phyloP scores from a whole-genome alignment of 37 sponge, comb jelly and placozoan species.

The Beroe ovata region DNA sequence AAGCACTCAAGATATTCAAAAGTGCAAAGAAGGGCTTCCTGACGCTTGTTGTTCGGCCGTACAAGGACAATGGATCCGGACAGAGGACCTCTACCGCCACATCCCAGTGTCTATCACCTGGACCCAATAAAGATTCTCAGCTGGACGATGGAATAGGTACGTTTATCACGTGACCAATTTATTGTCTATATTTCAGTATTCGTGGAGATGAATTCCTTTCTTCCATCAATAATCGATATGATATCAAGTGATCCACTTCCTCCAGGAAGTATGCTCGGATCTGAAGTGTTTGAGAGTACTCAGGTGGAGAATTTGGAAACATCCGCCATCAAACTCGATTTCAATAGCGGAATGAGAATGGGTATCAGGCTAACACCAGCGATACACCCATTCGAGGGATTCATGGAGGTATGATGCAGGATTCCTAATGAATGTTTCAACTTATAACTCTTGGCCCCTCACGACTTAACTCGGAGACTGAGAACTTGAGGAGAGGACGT shows the following conservation, averaged over 20 bases:
- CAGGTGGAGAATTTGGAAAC: not conserved
- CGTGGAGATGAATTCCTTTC: too few relatives aligned
- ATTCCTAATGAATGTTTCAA: too few relatives aligned
- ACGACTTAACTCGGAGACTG: too few relatives aligned
- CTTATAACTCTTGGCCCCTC: too few relatives aligned
- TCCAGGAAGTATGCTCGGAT: constrained; percentile 39
- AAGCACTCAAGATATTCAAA: constrained; percentile 83
- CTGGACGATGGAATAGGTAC: constrained; percentile 60
- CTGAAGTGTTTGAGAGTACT: not conserved
- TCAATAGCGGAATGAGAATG: constrained; percentile 34
- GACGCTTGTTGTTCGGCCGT: constrained; percentile 25
- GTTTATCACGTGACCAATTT: too few relatives aligned
- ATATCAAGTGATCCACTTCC: too few relatives aligned
- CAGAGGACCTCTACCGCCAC: not conserved
- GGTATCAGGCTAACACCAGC: constrained; percentile 13
- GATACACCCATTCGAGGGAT: constrained; percentile 6
- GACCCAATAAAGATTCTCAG: not conserved
- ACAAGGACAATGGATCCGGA: constrained; percentile 8
- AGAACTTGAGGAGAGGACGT: too few relatives aligned
- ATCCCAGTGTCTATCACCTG: constrained; percentile 20
- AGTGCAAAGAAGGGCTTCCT: constrained; percentile 65
- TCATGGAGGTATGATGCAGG: constrained; percentile 61
- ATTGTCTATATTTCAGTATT: not conserved
- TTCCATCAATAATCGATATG: too few relatives aligned
- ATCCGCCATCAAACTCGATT: constrained; percentile 5